Evolutionary conservation across 2,888 invertebrate genomes (phyloP), one percentile per base, ranked within the genome.

Genomic region (Ceratothoa steindachneri): DNA sequence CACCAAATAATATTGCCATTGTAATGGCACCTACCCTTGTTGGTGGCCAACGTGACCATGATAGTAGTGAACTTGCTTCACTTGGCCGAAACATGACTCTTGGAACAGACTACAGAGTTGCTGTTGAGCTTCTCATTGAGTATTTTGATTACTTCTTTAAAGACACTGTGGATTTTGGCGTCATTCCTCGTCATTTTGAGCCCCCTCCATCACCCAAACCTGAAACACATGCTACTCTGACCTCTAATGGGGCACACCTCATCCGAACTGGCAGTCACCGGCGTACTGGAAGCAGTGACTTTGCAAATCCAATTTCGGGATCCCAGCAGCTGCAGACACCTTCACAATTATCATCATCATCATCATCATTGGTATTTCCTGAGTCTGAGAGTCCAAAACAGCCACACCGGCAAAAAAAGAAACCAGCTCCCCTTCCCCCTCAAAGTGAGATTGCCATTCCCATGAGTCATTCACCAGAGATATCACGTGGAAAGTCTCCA

Each of bases 21-120:
- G 97, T 97, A 5, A 92, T 98, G 83, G 95, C 96, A 2, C 97
- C 97, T 0, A 98, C 97, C 86, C 88, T 98, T 79, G 88, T 98
- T 72, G 94, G 95, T 93, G 88, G 90, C 70, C 88, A 88, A 27
- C 82, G 81, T 75, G 82, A 66, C 7, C 30, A 52, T 12, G 70
- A 69, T 7, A 68, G 66, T 15, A 31, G 53, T 1, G 72, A 69
- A 9, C 69, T 73, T 27, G 30, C 74, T 64, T 30, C 68, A 7
- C 31, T 79, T 4, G 79, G 79, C 1, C 73, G 76, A 24, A 79
- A 76, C 30, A 76, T 79, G 74, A 74, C 70, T 28, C 55, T 76
- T 1, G 73, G 76, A 0, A 64, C 30, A 27, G 70, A 76, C 30
- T 79, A 79, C 67, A 66, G 79, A 0, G 68, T 71, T 19, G 30